A percentile compares a stretch with the other conserved stretches of the same genome.
Evolutionary conservation across 2,113 vertebrate genomes (phyloP).

Genomic region (Coregonus clupeaformis): DNA sequence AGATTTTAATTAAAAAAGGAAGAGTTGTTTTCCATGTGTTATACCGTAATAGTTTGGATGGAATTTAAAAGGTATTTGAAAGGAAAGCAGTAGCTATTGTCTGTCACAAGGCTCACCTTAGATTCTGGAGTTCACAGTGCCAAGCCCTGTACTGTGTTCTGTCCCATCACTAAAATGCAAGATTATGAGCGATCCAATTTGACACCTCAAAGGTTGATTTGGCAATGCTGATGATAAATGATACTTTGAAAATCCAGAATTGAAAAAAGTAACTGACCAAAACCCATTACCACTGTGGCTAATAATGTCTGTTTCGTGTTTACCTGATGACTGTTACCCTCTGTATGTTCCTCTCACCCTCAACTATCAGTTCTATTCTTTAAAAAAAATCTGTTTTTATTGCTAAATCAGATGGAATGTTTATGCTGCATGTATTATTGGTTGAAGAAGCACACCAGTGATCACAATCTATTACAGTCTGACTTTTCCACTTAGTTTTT

Average conservation of each 20-base stretch:
- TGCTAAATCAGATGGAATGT: too few species aligned
- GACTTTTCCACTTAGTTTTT: neutral
- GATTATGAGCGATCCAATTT: neutral
- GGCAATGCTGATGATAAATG: neutral
- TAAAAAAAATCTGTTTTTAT: too few species aligned
- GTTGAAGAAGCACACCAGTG: neutral
- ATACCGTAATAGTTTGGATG: neutral
- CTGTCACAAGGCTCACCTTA: neutral
- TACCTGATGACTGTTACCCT: neutral
- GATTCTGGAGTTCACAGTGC: constrained; percentile 12
- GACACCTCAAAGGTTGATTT: neutral
- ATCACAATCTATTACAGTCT: constrained; percentile 16
- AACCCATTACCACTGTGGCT: constrained; percentile 5
- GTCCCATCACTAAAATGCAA: neutral
- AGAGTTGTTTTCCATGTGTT: neutral
- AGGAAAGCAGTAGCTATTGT: constrained; percentile 3
- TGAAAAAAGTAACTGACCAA: constrained; percentile 16
- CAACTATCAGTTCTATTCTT: too few species aligned
- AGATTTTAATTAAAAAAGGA: neutral
- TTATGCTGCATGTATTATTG: neutral
- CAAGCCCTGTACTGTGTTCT: constrained; percentile 19
- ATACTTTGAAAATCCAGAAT: constrained; percentile 39
- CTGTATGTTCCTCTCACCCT: neutral
- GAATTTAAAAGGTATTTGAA: neutral
- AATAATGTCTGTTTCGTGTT: neutral